phyloP scores from a whole-genome alignment of 2,113 vertebrate species.

The Turnix velox region DNA sequence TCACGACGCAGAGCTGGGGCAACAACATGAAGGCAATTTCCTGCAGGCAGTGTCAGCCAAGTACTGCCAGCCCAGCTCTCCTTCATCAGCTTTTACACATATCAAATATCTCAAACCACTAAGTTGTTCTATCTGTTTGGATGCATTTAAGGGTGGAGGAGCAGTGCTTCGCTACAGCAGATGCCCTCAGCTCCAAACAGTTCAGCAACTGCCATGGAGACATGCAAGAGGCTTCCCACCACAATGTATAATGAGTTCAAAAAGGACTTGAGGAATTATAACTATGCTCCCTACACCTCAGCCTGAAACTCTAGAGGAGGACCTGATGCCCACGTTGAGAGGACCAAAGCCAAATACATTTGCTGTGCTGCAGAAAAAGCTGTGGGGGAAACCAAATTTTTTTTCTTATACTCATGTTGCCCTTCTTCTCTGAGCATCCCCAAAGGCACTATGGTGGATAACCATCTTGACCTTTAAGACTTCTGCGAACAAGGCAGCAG shows the following conservation, averaged over 20 bases:
- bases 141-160: not conserved
- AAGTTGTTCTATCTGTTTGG: not conserved
- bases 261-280: not conserved
- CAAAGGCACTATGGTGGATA: fast-evolving
- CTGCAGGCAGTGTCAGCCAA: not conserved
- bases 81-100: not conserved
- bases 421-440: not conserved
- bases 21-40: slow-evolving; percentile 10
- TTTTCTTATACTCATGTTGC: not conserved
- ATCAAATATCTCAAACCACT: not conserved
- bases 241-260: not conserved
- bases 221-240: not conserved
- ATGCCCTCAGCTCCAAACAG: not conserved
- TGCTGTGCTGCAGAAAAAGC: not conserved
- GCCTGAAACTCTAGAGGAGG: not conserved
- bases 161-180: not conserved
- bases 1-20: not conserved
- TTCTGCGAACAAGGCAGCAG: not conserved
- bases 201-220: not conserved
- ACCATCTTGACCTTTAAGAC: not conserved
- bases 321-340: not conserved
- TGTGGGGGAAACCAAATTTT: fast-evolving
- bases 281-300: not conserved
- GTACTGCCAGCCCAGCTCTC: not conserved
- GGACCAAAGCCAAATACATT: not conserved